Percentiles rank a stretch among this genome's conserved stretches.
Evolutionary conservation across 2,888 invertebrate species (phyloP).

Genomic region (Epinotia nisella): DNA sequence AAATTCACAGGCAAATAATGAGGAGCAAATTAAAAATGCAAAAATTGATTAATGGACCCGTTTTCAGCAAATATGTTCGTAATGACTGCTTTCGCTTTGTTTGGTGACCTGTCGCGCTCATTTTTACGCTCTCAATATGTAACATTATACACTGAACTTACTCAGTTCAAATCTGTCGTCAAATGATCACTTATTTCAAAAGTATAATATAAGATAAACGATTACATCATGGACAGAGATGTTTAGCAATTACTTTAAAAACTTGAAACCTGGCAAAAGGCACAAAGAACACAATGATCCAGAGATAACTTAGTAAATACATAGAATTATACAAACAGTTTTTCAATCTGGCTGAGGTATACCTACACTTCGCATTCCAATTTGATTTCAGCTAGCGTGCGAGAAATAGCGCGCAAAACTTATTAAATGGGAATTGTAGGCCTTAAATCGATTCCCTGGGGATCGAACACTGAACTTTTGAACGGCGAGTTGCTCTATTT

Average conservation of each 20-base stretch:
- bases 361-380: not conserved
- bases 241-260: too few relatives aligned
- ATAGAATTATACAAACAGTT: too few relatives aligned
- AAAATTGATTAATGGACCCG: slow-evolving; percentile 83
- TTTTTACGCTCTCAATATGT: slow-evolving; percentile 19
- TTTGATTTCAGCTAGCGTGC: not conserved
- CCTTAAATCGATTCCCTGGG: not conserved
- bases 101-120: slow-evolving; percentile 47
- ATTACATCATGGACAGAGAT: too few relatives aligned
- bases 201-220: too few relatives aligned
- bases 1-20: slow-evolving; percentile 82
- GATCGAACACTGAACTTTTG: too few relatives aligned
- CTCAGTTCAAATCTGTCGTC: too few relatives aligned
- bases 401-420: not conserved
- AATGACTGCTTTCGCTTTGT: slow-evolving; percentile 61
- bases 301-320: too few relatives aligned
- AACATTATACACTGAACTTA: not conserved
- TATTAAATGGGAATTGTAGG: not conserved
- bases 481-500: too few relatives aligned
- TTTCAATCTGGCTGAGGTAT: too few relatives aligned
- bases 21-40: slow-evolving; percentile 83
- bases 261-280: too few relatives aligned
- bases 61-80: slow-evolving; percentile 75
- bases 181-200: too few relatives aligned
- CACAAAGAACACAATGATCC: too few relatives aligned